These are phyloP conservation scores for Enteromius radiatus DNA, from an alignment of 2,797 vertebrate species.

Conservation along the genomic window DNA sequence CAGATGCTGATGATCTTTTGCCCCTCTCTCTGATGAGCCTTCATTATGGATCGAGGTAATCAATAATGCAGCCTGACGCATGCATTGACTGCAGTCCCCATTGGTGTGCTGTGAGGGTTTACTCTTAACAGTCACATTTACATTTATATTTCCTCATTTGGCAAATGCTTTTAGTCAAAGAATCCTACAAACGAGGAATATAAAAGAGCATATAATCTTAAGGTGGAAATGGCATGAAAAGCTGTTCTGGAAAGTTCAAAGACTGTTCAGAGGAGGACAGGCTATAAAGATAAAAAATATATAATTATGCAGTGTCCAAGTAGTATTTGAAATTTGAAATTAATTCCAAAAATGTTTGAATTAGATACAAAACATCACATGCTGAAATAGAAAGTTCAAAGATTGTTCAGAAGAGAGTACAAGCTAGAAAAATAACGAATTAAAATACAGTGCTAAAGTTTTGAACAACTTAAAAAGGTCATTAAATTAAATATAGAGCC, in stretches of 20 bases:
- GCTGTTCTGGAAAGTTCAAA: not conserved
- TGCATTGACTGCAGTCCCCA: conserved; percentile 4
- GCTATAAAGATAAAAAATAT: too few relatives aligned
- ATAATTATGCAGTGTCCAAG: not conserved
- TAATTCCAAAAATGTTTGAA: too few relatives aligned
- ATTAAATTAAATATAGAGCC: too few relatives aligned
- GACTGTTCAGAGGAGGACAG: not conserved
- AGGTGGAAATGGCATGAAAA: not conserved
- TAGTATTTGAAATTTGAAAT: too few relatives aligned
- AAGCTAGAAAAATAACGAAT: not conserved
- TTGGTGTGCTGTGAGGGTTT: not conserved
- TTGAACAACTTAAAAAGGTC: not conserved
- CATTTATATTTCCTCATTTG: not conserved
- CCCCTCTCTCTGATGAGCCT: not conserved
- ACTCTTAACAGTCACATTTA: not conserved
- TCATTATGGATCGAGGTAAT: not conserved
- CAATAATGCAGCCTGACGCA: not conserved
- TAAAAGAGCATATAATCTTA: not conserved
- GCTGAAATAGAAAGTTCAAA: not conserved
- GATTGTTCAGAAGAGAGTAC: not conserved
- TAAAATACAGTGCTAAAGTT: not conserved
- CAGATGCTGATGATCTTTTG: conserved; percentile 2
- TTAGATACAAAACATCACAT: not conserved
- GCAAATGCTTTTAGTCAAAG: not conserved
- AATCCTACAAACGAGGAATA: not conserved